Base-by-base conservation (phyloP, 2,888 invertebrate species). In the Junonia oenone region DNA sequence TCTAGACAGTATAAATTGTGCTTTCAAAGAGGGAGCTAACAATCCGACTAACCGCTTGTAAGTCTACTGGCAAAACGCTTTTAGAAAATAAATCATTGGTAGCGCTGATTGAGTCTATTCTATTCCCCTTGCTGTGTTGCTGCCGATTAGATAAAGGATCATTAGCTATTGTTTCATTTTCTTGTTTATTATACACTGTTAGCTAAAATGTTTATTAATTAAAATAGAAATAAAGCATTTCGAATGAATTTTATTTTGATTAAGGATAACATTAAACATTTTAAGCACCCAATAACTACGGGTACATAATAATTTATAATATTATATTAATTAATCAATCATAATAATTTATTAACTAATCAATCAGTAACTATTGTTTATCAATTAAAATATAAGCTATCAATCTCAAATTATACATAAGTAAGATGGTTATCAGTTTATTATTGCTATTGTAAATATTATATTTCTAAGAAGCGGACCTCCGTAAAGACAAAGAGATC, bases 1-100 rank as follows among this genome's bases (percentile, higher is more conserved):
- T 70, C 69, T 70, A 70, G 69, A 70, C 69, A 60, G 66, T 66
- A 70, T 68, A 68, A 70, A 70, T 68, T 70, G 65, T 61, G 64
- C 68, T 67, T 65, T 66, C 62, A 63, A 62, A 66, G 62, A 63
- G 65, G 64, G 64, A 64, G 58, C 66, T 65, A 66, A 64, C 68
- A 66, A 65, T 62, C 61, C 64, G 50, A 61, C 57, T 64, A 56
- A 60, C 60, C 58, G 59, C 57, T 62, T 46, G 62, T 61, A 63
- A 64, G 60, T 66, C 60, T 59, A 62, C 61, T 47, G 51, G 55
- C 50, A 60, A 55, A 62, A 56, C 60, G 57, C 54, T 51, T 60
- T 57, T 53, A 57, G 61, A 60, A 61, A 60, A 64, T 59, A 61
- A 63, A 63, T 58, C 58, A 61, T 62, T 62, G 46, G 49, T 40